phyloP scores from a whole-genome alignment of 2,113 vertebrate species.

The Laticauda laticaudata region DNA sequence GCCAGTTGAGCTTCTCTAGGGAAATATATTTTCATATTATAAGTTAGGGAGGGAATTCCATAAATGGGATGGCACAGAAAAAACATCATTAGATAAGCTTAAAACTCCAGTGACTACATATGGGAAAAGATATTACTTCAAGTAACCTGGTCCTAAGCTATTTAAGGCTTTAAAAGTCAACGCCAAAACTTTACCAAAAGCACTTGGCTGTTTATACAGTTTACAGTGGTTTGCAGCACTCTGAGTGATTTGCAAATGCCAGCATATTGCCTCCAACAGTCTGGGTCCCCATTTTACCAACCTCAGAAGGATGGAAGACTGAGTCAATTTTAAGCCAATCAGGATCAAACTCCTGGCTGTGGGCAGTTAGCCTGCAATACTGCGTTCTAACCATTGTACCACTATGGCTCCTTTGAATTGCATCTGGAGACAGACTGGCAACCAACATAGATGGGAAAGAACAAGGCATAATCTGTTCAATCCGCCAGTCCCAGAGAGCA shows the following conservation, averaged over 20 bases:
- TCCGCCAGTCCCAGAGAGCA: background rate
- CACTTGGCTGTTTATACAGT: background rate
- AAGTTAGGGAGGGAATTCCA: background rate
- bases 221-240: background rate
- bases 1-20: background rate
- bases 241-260: background rate
- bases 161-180: background rate
- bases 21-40: background rate
- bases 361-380: background rate
- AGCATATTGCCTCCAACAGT: background rate
- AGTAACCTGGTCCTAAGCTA: background rate
- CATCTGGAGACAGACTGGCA: background rate
- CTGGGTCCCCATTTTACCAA: background rate
- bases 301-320: background rate
- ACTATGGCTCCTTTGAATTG: background rate
- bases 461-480: background rate
- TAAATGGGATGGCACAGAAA: background rate
- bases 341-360: background rate
- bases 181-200: background rate
- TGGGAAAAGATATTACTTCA: background rate
- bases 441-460: background rate
- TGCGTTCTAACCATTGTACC: background rate
- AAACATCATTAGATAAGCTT: background rate
- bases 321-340: background rate
- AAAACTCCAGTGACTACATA: background rate